phyloP scores from a whole-genome alignment of 2,113 vertebrate genomes.

The Girardinichthys multiradiatus region DNA sequence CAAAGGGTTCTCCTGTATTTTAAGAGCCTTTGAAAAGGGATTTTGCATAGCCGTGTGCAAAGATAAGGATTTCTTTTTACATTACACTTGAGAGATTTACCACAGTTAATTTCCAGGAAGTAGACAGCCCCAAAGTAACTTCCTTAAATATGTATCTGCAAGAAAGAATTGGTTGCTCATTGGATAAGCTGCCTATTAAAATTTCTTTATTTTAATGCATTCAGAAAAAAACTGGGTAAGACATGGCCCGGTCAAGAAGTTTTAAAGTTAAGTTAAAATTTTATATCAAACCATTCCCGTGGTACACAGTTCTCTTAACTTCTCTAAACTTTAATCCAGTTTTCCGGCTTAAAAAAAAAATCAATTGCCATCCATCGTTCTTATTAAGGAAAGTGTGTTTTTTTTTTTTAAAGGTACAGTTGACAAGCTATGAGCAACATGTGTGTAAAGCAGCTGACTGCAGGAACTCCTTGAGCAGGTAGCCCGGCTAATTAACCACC shows the following conservation, averaged over 20 bases:
- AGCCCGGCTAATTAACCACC: not conserved
- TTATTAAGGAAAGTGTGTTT: too few relatives aligned
- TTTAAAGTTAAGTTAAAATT: not conserved
- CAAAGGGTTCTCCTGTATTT: conserved; percentile 44
- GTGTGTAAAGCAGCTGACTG: not conserved
- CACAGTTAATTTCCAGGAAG: conserved; percentile 2
- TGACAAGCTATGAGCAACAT: too few relatives aligned
- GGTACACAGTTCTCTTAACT: too few relatives aligned
- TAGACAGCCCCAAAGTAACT: conserved; percentile 12
- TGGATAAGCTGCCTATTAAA: too few relatives aligned
- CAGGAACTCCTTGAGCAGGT: not conserved
- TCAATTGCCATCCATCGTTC: too few relatives aligned
- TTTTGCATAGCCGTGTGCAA: conserved; percentile 28
- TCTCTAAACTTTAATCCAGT: too few relatives aligned
- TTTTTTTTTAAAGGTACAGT: too few relatives aligned
- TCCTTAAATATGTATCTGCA: conserved; percentile 6
- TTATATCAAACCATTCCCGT: not conserved
- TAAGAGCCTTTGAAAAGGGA: conserved; percentile 22
- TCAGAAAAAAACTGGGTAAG: too few relatives aligned
- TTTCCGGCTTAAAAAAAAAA: too few relatives aligned
- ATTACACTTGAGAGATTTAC: conserved; percentile 25
- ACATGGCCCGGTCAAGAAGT: too few relatives aligned
- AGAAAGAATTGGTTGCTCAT: not conserved
- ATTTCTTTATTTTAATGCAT: too few relatives aligned
- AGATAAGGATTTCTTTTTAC: conserved; percentile 22